Conservation (phyloP, 2,888 invertebrate species). For the Cremastobaeus sp. region DNA sequence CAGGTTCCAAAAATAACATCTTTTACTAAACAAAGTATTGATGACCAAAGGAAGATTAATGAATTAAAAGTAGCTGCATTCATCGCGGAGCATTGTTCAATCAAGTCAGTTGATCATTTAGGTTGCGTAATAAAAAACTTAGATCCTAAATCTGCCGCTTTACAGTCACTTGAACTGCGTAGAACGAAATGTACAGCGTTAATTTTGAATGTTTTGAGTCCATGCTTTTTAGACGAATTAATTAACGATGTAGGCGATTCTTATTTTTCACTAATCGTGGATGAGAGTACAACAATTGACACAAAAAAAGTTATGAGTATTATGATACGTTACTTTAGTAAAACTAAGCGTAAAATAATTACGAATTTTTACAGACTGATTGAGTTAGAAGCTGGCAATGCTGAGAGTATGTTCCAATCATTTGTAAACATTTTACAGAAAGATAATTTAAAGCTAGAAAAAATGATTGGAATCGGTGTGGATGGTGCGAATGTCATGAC, state of each 20-base stretch:
- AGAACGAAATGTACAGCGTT: constrained; percentile 58
- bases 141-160: constrained; percentile 56
- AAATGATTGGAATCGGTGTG: constrained; percentile 57
- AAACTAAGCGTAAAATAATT: constrained; percentile 26
- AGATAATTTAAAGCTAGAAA: constrained; percentile 57
- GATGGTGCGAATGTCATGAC: constrained; percentile 26
- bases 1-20: neutral
- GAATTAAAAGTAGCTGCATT: constrained; percentile 62
- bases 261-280: constrained; percentile 66
- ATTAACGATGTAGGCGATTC: constrained; percentile 65
- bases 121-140: constrained; percentile 51
- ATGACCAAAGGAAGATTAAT: constrained; percentile 34
- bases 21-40: neutral
- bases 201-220: constrained; percentile 66
- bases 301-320: constrained; percentile 54
- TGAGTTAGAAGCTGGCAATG: constrained; percentile 46
- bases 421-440: constrained; percentile 45
- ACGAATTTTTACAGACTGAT: constrained; percentile 57
- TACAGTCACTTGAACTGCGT: constrained; percentile 63
- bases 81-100: constrained; percentile 61
- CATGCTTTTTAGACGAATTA: constrained; percentile 64
- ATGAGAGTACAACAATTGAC: constrained; percentile 64
- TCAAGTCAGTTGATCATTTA: constrained; percentile 61
- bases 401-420: constrained; percentile 30
- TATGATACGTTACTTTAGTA: constrained; percentile 56